A percentile compares a stretch with the other conserved stretches of the same genome.
Evolutionary conservation across 2,113 vertebrate genomes (phyloP).

Genomic region (Lepus americanus): DNA sequence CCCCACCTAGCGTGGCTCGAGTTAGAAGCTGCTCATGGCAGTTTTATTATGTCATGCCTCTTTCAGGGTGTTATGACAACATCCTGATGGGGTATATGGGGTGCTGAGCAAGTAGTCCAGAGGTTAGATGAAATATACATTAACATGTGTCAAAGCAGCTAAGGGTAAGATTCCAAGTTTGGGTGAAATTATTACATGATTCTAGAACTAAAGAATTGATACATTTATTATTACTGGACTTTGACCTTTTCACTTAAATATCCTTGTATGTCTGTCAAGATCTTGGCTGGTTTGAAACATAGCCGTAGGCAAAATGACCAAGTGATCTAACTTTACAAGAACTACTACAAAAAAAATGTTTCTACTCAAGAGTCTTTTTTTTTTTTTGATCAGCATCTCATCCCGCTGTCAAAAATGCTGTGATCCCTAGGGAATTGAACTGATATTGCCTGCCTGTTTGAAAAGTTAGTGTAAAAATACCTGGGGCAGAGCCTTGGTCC

Average conservation of each 20-base stretch:
- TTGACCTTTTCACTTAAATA: not conserved
- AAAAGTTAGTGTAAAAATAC: constrained; percentile 34
- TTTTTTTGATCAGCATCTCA: not conserved
- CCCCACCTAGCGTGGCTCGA: not conserved
- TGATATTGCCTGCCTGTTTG: not conserved
- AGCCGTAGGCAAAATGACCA: not conserved
- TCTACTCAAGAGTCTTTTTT: not conserved
- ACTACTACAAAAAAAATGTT: not conserved
- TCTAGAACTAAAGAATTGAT: constrained; percentile 10
- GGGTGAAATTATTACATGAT: not conserved
- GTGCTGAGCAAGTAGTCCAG: not conserved
- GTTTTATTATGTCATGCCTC: not conserved
- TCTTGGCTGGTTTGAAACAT: not conserved
- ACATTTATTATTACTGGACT: not conserved
- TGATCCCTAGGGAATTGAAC: not conserved
- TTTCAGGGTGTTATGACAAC: not conserved
- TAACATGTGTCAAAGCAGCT: not conserved
- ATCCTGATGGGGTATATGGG: not conserved
- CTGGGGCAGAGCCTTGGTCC: too few species aligned
- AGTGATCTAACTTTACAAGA: not conserved
- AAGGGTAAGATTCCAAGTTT: not conserved
- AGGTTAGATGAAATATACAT: not conserved
- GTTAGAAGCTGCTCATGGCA: not conserved
- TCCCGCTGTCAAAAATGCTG: constrained; percentile 30
- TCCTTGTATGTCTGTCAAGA: not conserved